These are phyloP conservation scores for Pantherophis guttatus DNA, from an alignment of 2,113 vertebrate genomes.

Conservation along the genomic window DNA sequence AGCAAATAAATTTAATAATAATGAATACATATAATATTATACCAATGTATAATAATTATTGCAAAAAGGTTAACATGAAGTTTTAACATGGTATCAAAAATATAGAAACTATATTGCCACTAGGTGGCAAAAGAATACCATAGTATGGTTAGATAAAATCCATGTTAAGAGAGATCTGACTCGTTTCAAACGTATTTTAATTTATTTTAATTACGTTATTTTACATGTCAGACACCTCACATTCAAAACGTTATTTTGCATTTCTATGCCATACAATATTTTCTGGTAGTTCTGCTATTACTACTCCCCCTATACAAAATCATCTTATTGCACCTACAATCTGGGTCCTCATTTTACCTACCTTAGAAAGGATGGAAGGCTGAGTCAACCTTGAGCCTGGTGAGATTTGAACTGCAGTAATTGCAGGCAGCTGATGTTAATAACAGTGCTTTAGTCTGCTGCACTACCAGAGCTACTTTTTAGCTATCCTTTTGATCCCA, in stretches of 20 bases:
- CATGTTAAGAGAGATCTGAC: fast-evolving
- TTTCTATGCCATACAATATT: neutral
- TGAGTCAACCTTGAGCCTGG: too few species aligned
- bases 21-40: neutral
- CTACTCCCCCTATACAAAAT: neutral
- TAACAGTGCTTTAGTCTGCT: too few species aligned
- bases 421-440: too few species aligned
- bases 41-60: slow-evolving; percentile 7
- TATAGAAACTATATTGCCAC: slow-evolving; percentile 28
- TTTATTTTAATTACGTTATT: neutral
- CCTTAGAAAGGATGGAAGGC: too few species aligned
- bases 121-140: slow-evolving; percentile 63
- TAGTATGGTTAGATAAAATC: neutral
- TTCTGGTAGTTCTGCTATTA: neutral
- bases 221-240: neutral
- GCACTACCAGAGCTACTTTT: neutral
- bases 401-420: too few species aligned
- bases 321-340: too few species aligned
- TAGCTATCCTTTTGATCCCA: neutral
- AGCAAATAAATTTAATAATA: neutral
- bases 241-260: neutral
- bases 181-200: neutral
- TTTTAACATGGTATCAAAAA: neutral
- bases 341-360: too few species aligned
- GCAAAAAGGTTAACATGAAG: neutral